Base-by-base conservation (phyloP, 2,888 invertebrate genomes). In the Drosophila vallismaia region DNA sequence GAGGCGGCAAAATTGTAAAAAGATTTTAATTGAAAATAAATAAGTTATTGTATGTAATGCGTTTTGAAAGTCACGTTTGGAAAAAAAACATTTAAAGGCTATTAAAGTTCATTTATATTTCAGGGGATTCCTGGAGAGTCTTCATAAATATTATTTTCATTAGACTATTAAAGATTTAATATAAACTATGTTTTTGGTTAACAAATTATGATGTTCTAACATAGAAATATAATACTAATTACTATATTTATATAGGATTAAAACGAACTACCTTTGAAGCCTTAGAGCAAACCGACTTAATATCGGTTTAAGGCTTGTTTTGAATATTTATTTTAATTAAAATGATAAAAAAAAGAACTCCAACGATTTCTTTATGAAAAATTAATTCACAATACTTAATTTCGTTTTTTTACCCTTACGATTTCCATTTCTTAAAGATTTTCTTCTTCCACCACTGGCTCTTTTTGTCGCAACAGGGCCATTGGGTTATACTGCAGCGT, bases 11-110 rank as follows among this genome's bases (percentile, higher is more conserved):
- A 14, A 36, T 29, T 58, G 36, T 36, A 12, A 24, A 56, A 14
- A 63, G 55, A 55, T 55, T 62, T 64, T 71, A 71, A 71, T 71
- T 71, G 56, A 71, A 63, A 71, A 71, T 71, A 57, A 64, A 71
- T 71, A 64, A 64, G 49, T 63, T 48, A 71, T 55, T 62, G 46
- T 54, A 50, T 40, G 71, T 49, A 60, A 68, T 58, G 51, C 50
- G 36, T 28, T 26, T 38, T 29, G 31, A 46, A 44, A 46, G n/a
- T 38, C 36, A 12, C 9, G 31, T 31, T 28, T 38, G 29, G 56
- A 56, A 29, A 19, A 19, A 3, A 48, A 28, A 29, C 36, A 36
- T 14, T 57, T 46, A 31, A 10, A 31, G n/a, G 28, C 14, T 12
- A 28, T 38, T 38, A 57, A 46, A 50, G 44, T 29, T 29, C 12